These are phyloP conservation scores for Aurelia aurita DNA, from an alignment of 30 jellyfish, hydroid and myxozoan genomes.

Conservation along the genomic window DNA sequence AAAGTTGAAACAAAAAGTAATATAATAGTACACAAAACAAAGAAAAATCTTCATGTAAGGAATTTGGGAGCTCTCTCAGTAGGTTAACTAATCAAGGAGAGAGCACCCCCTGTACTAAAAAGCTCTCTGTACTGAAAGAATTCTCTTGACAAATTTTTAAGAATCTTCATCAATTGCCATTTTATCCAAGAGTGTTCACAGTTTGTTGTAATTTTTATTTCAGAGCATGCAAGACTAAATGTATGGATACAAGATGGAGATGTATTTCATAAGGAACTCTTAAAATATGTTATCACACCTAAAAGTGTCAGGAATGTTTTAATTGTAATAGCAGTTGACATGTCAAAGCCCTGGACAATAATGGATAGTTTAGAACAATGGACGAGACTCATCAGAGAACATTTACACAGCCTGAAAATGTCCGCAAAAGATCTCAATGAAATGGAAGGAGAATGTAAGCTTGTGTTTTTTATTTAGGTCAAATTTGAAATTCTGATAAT, in stretches of 20 bases:
- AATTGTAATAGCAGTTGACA: slow-evolving; percentile 79
- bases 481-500: too few relatives aligned
- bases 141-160: too few relatives aligned
- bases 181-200: too few relatives aligned
- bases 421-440: slow-evolving; percentile 94
- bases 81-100: too few relatives aligned
- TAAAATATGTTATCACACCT: slow-evolving; percentile 82
- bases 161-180: too few relatives aligned
- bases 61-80: too few relatives aligned
- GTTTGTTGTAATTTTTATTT: not conserved
- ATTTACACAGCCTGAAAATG: slow-evolving; percentile 83
- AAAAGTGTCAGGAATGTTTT: slow-evolving; percentile 71
- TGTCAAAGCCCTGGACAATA: slow-evolving; percentile 95
- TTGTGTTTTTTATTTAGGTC: not conserved
- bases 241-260: slow-evolving; percentile 97
- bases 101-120: too few relatives aligned
- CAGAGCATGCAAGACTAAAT: slow-evolving; percentile 92
- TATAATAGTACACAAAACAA: too few relatives aligned
- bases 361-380: slow-evolving; percentile 91
- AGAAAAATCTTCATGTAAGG: too few relatives aligned
- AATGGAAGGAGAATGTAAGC: slow-evolving; percentile 83
- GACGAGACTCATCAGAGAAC: slow-evolving; percentile 82
- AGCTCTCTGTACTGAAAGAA: too few relatives aligned
- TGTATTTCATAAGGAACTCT: slow-evolving; percentile 71
- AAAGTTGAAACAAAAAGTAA: too few relatives aligned